Conservation (phyloP, 2,888 invertebrate genomes). For the Seira musarum region DNA sequence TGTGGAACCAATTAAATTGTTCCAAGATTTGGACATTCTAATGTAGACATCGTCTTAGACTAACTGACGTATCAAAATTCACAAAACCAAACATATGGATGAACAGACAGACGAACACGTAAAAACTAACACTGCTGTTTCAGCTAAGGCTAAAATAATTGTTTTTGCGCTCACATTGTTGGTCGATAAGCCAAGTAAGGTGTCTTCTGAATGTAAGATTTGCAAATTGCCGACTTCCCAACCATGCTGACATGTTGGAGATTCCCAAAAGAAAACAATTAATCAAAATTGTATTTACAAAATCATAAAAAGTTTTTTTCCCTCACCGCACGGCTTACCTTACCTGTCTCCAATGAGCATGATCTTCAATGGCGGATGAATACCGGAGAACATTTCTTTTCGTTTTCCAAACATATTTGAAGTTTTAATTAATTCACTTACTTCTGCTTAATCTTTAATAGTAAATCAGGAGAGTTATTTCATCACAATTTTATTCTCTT, state of each 20-base stretch:
- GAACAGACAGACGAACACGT: background rate
- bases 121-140: background rate
- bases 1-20: too few species aligned
- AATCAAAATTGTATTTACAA: background rate
- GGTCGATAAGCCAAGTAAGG: constrained; percentile 40
- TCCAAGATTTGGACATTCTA: too few species aligned
- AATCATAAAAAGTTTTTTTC: background rate
- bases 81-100: background rate
- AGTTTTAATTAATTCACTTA: too few species aligned
- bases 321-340: background rate
- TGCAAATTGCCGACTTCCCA: constrained; percentile 51
- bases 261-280: background rate
- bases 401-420: constrained; percentile 3
- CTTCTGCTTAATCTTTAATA: too few species aligned
- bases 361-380: constrained; percentile 36
- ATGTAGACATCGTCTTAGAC: too few species aligned
- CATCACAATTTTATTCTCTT: too few species aligned
- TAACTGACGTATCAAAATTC: background rate
- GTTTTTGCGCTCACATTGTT: constrained; percentile 42
- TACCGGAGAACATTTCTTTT: background rate
- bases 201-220: constrained; percentile 37
- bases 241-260: constrained; percentile 44
- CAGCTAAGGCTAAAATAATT: background rate
- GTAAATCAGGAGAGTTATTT: too few species aligned
- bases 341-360: constrained; percentile 54